phyloP scores from a whole-genome alignment of 2,113 vertebrate species.

The Lontra canadensis region DNA sequence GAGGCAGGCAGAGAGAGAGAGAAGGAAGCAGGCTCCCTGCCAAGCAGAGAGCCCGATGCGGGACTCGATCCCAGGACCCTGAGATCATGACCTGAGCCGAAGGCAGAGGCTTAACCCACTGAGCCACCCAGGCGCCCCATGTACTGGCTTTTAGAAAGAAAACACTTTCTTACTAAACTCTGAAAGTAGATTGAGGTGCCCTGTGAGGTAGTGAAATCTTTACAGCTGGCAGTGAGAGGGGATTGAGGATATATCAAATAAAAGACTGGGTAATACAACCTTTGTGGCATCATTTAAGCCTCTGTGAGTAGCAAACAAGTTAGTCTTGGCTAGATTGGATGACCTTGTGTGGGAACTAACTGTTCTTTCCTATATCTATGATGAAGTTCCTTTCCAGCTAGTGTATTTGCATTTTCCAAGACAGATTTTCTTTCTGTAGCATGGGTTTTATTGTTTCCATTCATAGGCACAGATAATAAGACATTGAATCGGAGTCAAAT shows the following conservation, averaged over 20 bases:
- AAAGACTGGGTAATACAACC: not conserved
- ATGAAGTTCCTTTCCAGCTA: not conserved
- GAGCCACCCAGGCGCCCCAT: too few species aligned
- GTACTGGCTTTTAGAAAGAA: conserved; percentile 11
- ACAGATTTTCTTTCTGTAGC: not conserved
- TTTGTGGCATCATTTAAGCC: not conserved
- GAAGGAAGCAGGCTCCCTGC: too few species aligned
- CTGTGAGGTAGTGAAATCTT: not conserved
- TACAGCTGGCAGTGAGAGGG: not conserved
- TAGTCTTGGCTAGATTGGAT: not conserved
- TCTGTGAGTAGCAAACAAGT: not conserved
- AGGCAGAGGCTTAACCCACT: too few species aligned
- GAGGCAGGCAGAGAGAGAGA: too few species aligned
- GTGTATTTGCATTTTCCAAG: not conserved
- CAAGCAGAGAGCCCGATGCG: too few species aligned
- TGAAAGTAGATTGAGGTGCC: not conserved
- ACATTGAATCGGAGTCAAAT: not conserved
- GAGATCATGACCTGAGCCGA: too few species aligned
- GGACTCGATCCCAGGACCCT: too few species aligned
- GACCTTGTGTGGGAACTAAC: not conserved
- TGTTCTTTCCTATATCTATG: not conserved
- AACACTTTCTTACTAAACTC: conserved; percentile 1
- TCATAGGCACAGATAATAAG: not conserved
- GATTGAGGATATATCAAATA: not conserved
- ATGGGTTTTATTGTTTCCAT: not conserved